Base-by-base conservation (phyloP, 1,140 invertebrate genomes). In the Phenacoccus solenopsis region DNA sequence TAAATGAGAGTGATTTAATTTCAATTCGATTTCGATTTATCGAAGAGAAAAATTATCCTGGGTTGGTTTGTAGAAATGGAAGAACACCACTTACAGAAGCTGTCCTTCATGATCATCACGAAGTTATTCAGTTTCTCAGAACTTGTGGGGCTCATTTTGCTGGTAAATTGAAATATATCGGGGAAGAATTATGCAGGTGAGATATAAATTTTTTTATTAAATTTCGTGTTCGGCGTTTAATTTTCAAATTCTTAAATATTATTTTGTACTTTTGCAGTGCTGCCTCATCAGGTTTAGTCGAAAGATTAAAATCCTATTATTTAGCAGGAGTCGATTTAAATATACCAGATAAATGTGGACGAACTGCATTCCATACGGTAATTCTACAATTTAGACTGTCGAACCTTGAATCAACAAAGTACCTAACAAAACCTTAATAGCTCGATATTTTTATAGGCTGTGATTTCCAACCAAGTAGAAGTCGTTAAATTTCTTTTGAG, bases 281-380 rank as follows among this genome's bases (percentile, higher is more conserved):
- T 0, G 84, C 85, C 1, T 80, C 82, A 1, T 76, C 80, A 20
- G 85, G 85, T 13, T 82, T 86, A 64, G 20, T 83, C 0, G 76
- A 75, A 10, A 80, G 85, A 5, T 74, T 90, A 1, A 72, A 80
- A 38, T 87, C 86, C 0, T 88, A 83, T 72, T 72, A 79, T 10
- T 67, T 83, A n/a, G 87, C 88, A 3, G 86, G 87, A 5, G 86
- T 82, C 0, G 83, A 88, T 78, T 72, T 90, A 0, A 81, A 82
- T 0, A 81, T 83, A 72, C 68, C 75, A 0, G 86, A 88, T 76
- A 74, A 80, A 9, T 83, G 82, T 0, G 85, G 84, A 38, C 76
- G 85, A 24, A 87, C 87, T 0, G 79, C 86, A 0, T 74, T 89
- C 12, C 86, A 89, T 76, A 74, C 82, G 56, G 85, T 78, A 76